These are phyloP conservation scores for Megaceryle torquata DNA, from an alignment of 2,113 vertebrate species.

Conservation along the genomic window DNA sequence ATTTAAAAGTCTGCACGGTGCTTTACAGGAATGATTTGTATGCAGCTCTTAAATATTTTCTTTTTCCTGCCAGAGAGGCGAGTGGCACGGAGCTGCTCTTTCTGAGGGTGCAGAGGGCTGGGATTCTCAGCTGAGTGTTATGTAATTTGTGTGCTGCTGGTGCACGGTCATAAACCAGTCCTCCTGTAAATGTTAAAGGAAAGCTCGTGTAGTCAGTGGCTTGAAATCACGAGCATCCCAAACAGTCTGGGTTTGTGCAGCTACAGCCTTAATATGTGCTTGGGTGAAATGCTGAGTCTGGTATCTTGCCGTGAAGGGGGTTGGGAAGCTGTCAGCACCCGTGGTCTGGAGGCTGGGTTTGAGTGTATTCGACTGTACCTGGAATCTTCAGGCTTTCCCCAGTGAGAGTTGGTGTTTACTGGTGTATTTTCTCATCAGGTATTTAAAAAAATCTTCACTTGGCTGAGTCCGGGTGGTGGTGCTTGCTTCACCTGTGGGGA, in stretches of 20 bases:
- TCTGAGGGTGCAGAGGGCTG: neutral
- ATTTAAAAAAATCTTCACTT: neutral
- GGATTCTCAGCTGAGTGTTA: constrained; percentile 9
- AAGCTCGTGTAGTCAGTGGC: neutral
- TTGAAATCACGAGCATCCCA: neutral
- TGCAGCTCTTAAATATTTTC: constrained; percentile 27
- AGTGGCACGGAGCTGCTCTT: neutral
- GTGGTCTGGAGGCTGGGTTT: neutral
- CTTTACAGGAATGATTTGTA: constrained; percentile 1
- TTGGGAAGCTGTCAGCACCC: neutral
- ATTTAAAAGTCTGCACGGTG: constrained; percentile 11
- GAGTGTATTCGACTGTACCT: neutral
- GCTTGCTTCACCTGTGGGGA: neutral
- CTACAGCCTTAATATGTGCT: neutral
- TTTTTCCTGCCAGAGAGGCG: neutral
- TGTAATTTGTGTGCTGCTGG: constrained; percentile 34
- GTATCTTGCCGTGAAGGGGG: neutral
- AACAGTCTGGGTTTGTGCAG: neutral
- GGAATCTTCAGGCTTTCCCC: neutral
- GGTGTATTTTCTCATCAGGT: neutral
- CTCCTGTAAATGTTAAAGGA: neutral
- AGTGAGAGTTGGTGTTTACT: neutral
- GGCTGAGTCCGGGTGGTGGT: neutral
- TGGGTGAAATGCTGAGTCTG: neutral
- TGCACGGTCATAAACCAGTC: neutral